A percentile compares a stretch with the other conserved stretches of the same genome.
Evolutionary conservation across 2,888 invertebrate species (phyloP).

Genomic region (Adelognathus sp.): DNA sequence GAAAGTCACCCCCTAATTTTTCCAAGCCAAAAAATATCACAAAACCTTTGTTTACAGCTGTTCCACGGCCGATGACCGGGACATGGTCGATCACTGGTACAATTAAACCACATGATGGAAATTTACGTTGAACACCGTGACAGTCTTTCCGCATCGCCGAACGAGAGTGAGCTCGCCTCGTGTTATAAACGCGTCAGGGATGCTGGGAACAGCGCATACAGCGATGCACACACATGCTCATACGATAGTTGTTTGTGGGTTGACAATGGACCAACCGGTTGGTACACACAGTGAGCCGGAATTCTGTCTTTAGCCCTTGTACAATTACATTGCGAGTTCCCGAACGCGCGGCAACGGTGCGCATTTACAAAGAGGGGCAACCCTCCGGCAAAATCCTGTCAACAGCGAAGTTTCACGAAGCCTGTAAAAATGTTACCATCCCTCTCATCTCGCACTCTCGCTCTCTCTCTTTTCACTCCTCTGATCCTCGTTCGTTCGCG

Average conservation of each 20-base stretch:
- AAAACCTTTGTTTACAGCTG: too few species aligned
- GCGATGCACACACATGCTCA: not conserved
- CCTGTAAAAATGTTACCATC: not conserved
- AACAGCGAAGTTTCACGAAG: slow-evolving; percentile 46
- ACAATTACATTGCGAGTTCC: slow-evolving; percentile 36
- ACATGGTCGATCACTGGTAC: too few species aligned
- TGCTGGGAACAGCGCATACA: not conserved
- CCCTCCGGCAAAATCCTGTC: slow-evolving; percentile 68
- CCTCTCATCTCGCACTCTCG: not conserved
- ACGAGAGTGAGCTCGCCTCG: not conserved
- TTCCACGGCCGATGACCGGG: too few species aligned
- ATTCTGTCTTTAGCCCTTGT: slow-evolving; percentile 24
- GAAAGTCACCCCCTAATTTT: too few species aligned
- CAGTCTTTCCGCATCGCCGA: slow-evolving; percentile 3
- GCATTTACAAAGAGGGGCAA: slow-evolving; percentile 71
- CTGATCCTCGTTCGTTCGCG: not conserved
- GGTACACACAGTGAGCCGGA: not conserved
- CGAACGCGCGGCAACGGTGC: slow-evolving; percentile 13
- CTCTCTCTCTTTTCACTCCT: not conserved
- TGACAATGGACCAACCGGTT: not conserved
- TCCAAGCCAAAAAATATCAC: too few species aligned
- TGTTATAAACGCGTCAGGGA: not conserved
- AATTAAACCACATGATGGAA: not conserved
- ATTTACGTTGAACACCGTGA: not conserved
- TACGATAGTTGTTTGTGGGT: not conserved